Percentiles rank a stretch among this genome's conserved stretches.
These are phyloP conservation scores for Polymixis flavicincta DNA, from an alignment of 2,888 invertebrate genomes.

Conservation along the genomic window DNA sequence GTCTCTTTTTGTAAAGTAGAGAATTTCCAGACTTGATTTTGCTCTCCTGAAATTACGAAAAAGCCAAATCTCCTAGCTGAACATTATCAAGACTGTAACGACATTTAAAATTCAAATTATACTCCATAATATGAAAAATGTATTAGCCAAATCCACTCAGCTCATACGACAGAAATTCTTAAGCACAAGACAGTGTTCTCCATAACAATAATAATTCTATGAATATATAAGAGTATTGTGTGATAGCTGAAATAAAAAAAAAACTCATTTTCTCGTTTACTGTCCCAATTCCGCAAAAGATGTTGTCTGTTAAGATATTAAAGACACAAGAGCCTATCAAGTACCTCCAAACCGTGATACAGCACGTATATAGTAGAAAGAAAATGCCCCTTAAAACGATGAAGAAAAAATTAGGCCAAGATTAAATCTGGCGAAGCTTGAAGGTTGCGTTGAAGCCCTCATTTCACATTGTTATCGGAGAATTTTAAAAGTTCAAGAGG, in stretches of 20 bases:
- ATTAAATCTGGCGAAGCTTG: conserved; percentile 71
- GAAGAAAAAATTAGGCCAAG: conserved; percentile 69
- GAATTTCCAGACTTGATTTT: conserved; percentile 22
- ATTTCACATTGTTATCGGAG: conserved; percentile 70
- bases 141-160: conserved; percentile 26
- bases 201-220: conserved; percentile 63
- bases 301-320: conserved; percentile 77
- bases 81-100: conserved; percentile 40
- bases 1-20: conserved; percentile 30
- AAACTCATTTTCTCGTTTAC: conserved; percentile 70
- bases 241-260: conserved; percentile 51
- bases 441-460: conserved; percentile 66
- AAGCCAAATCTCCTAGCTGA: conserved; percentile 37
- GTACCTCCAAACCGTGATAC: conserved; percentile 70
- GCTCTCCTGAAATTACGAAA: conserved; percentile 21
- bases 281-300: conserved; percentile 70
- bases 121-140: conserved; percentile 43
- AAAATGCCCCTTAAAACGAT: conserved; percentile 64
- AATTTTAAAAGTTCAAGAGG: conserved; percentile 69
- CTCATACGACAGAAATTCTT: conserved; percentile 42
- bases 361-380: conserved; percentile 69
- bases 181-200: conserved; percentile 46
- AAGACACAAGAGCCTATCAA: conserved; percentile 73
- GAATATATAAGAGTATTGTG: conserved; percentile 56
- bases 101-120: conserved; percentile 61